Evolutionary conservation across 2,888 invertebrate genomes (phyloP).

Genomic region (Rhamphomyia laevipes): DNA sequence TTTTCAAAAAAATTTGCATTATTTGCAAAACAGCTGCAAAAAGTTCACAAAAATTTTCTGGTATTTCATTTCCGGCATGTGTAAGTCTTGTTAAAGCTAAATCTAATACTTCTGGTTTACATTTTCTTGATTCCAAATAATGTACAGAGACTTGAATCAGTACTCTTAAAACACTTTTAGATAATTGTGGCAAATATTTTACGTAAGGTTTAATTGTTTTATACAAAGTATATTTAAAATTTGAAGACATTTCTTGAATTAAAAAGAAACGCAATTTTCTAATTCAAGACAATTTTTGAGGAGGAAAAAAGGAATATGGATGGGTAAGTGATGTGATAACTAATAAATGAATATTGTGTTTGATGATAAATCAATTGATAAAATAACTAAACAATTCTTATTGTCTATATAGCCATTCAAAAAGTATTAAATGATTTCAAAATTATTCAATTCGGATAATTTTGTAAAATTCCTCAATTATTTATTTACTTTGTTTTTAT

Average conservation of each 20-base stretch:
- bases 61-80: slow-evolving; percentile 35
- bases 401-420: too few species aligned
- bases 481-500: too few species aligned
- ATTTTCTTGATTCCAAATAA: slow-evolving; percentile 33
- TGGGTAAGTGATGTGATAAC: too few species aligned
- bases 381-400: too few species aligned
- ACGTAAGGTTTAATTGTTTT: slow-evolving; percentile 31
- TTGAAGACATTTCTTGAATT: slow-evolving; percentile 25
- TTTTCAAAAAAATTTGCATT: slow-evolving; percentile 39
- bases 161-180: slow-evolving; percentile 26
- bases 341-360: too few species aligned
- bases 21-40: slow-evolving; percentile 40
- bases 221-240: slow-evolving; percentile 30
- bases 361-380: too few species aligned
- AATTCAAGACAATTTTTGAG: too few species aligned
- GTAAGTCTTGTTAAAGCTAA: slow-evolving; percentile 34
- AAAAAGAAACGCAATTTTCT: too few species aligned
- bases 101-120: slow-evolving; percentile 34
- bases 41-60: slow-evolving; percentile 40
- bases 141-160: slow-evolving; percentile 38
- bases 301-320: too few species aligned
- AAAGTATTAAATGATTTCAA: too few species aligned
- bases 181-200: slow-evolving; percentile 31
- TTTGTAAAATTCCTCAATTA: too few species aligned
- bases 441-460: too few species aligned